Evolutionary conservation across 2,113 vertebrate species (phyloP), one percentile per base, ranked within the genome.

Genomic region (Myocastor coypus): DNA sequence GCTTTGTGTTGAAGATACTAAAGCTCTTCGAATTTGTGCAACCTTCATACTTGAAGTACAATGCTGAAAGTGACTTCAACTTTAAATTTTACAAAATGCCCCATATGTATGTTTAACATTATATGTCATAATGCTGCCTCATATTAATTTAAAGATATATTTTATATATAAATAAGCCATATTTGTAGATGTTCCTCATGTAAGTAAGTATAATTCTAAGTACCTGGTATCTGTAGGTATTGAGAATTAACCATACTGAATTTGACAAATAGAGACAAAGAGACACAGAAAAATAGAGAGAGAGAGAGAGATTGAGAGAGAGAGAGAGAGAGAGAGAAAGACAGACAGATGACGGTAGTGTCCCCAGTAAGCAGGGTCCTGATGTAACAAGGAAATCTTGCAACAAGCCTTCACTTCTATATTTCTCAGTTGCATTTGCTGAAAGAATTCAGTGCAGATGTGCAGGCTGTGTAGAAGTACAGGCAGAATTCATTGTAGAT

Each of bases 1-100:
- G 32, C 86, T 92, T 85, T n/a, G 57, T 75, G 59, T 87, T 85
- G 83, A 94, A 91, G 63, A 10, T 28, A 59, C 75, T 34, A 55
- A 1, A 61, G 3, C 86, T 78, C 42, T 83, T 34, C 61, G 30
- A 89, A 68, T 87, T n/a, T 92, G 24, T 28, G 28, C 14, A 88
- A 40, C 57, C 34, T 80, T 4, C 34, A 42, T n/a, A 2, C 80
- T 84, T 89, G n/a, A 94, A 55, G 5, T 52, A 28, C 40, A 87
- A 87, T 89, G 89, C 66, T 81, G 16, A 84, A 95, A 88, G 59
- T 40, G 40, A 5, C 11, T 94, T 16, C 12, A 77, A 55, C 61
- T 87, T 90, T 90, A 95, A 63, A 75, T 24, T 52, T 20, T 26
- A 11, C 50, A 80, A 77, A 80, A 61, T 63, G 7, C 12, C 42